A percentile compares a stretch with the other conserved stretches of the same genome.
Conservation (phyloP, 2,797 vertebrate species). For the Acomys russatus region DNA sequence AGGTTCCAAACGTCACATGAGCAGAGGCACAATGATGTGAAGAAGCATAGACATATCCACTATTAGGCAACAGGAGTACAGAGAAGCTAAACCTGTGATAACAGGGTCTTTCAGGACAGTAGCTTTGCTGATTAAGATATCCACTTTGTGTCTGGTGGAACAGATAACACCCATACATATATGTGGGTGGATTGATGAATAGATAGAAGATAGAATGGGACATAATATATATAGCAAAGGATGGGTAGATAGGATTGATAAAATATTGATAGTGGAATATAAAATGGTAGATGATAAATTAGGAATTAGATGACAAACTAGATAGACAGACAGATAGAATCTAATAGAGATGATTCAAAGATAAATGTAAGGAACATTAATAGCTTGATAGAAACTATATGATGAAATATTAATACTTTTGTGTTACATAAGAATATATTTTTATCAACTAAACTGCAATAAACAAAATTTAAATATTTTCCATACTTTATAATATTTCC, state of each 20-base stretch:
- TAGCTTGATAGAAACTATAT: neutral
- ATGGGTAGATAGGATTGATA: neutral
- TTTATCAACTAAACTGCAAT: neutral
- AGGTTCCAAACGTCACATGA: neutral
- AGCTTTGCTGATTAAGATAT: neutral
- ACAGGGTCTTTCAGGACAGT: neutral
- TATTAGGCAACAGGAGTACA: neutral
- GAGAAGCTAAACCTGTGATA: neutral
- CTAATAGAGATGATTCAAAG: neutral
- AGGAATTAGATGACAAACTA: neutral
- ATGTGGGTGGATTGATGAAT: neutral
- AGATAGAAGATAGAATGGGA: neutral
- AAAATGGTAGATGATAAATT: neutral
- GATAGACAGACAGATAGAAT: neutral
- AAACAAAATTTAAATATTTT: neutral
- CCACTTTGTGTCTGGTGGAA: neutral
- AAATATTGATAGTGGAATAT: neutral
- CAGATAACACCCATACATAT: neutral
- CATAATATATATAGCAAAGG: neutral
- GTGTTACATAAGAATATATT: neutral
- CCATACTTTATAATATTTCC: neutral
- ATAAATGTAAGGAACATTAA: neutral
- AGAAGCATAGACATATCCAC: rapidly evolving
- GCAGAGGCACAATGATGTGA: neutral
- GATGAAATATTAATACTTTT: neutral